These are phyloP conservation scores for Valencia hispanica DNA, from an alignment of 2,797 vertebrate genomes.

Conservation along the genomic window DNA sequence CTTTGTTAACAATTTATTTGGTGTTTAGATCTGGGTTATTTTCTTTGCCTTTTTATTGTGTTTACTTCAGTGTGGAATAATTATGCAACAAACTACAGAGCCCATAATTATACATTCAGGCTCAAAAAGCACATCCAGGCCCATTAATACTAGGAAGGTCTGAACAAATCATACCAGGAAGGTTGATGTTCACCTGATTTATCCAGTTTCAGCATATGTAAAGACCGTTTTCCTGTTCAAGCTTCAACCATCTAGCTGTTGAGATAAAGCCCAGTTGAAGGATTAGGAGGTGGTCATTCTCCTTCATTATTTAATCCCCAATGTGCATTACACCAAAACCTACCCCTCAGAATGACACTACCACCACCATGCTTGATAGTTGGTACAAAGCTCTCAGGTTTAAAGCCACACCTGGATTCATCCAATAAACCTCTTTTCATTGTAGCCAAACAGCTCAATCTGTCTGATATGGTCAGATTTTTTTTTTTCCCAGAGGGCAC, in stretches of 20 bases:
- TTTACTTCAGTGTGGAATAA: background rate
- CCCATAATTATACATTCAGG: background rate
- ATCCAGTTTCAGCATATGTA: no score
- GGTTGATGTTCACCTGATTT: background rate
- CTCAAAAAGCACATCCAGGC: background rate
- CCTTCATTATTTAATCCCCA: no score
- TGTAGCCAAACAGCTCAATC: background rate
- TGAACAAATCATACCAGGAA: background rate
- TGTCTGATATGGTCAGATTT: background rate
- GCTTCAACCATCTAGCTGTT: background rate
- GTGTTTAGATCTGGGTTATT: background rate
- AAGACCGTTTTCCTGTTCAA: background rate
- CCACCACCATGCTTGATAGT: background rate
- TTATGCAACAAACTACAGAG: background rate
- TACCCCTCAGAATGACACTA: no score
- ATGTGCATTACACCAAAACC: no score
- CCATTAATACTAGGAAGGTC: no score
- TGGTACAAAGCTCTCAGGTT: background rate
- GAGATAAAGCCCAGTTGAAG: background rate
- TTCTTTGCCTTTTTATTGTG: background rate
- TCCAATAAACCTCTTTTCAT: background rate
- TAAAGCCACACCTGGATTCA: background rate
- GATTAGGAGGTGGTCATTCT: no score
- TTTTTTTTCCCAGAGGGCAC: background rate
- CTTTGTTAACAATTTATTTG: background rate